phyloP scores from a whole-genome alignment of 1,140 invertebrate species.

The Chelonus insularis region DNA sequence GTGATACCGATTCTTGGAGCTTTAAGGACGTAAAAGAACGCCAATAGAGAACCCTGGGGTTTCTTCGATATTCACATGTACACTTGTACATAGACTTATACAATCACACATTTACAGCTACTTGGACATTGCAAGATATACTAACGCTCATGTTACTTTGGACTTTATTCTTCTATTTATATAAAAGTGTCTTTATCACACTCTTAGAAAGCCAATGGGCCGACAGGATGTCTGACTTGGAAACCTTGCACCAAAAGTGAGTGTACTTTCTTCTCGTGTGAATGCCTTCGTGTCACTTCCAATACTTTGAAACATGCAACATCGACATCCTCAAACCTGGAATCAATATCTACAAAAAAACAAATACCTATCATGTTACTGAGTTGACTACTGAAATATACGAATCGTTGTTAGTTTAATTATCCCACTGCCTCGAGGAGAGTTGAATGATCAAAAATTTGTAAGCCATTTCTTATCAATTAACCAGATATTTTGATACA shows the following conservation, averaged over 20 bases:
- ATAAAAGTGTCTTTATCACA: background rate
- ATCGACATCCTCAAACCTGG: conserved; percentile 2
- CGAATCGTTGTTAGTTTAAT: background rate
- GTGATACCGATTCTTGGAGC: conserved; percentile 1
- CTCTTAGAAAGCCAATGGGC: conserved; percentile 8
- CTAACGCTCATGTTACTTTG: background rate
- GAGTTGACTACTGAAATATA: conserved; percentile 20
- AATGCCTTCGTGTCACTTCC: conserved; percentile 26
- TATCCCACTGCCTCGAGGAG: too few relatives aligned
- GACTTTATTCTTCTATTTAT: background rate
- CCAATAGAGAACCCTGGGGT: background rate
- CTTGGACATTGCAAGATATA: background rate
- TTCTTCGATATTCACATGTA: background rate
- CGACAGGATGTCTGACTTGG: conserved; percentile 7
- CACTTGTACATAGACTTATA: background rate
- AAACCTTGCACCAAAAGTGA: background rate
- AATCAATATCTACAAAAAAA: conserved; percentile 17
- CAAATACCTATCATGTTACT: conserved; percentile 21
- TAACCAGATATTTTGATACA: too few relatives aligned
- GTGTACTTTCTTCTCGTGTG: conserved; percentile 12
- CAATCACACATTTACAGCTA: background rate
- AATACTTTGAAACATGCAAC: conserved; percentile 15
- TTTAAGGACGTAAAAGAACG: background rate
- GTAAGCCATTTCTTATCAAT: too few relatives aligned
- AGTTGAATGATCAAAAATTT: too few relatives aligned